These are phyloP conservation scores for Chelmon rostratus DNA, from an alignment of 2,797 vertebrate genomes.

Conservation along the genomic window DNA sequence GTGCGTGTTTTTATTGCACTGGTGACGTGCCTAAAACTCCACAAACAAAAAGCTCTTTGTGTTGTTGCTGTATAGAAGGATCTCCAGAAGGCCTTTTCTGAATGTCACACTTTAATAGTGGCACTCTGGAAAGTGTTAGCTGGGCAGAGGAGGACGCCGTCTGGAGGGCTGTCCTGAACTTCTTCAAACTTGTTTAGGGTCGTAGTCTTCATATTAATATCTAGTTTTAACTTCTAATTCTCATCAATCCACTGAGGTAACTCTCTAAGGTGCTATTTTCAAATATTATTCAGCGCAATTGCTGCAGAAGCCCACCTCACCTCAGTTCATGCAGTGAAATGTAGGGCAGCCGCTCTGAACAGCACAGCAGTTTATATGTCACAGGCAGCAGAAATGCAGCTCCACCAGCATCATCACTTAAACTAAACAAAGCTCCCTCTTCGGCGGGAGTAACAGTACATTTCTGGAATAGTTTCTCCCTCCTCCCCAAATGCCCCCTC, in stretches of 20 bases:
- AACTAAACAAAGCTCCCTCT: slow-evolving; percentile 78
- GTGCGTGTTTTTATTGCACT: slow-evolving; percentile 49
- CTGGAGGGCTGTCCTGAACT: background rate
- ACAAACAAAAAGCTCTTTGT: slow-evolving; percentile 72
- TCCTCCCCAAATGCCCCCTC: slow-evolving; percentile 61
- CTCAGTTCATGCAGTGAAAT: background rate
- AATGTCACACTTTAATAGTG: slow-evolving; percentile 46
- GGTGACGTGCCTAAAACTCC: slow-evolving; percentile 38
- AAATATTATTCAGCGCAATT: background rate
- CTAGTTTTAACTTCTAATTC: background rate
- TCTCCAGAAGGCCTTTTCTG: slow-evolving; percentile 53
- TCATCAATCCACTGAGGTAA: background rate
- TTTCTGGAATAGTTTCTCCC: slow-evolving; percentile 86
- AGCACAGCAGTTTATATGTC: slow-evolving; percentile 12
- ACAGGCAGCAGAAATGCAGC: slow-evolving; percentile 60
- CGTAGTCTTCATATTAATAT: background rate
- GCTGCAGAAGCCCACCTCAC: background rate
- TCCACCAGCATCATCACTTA: slow-evolving; percentile 49
- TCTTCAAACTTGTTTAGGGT: background rate
- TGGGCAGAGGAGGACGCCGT: background rate
- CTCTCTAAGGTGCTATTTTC: background rate
- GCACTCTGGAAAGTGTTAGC: slow-evolving; percentile 23
- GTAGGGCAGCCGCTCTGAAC: background rate
- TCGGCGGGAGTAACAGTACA: slow-evolving; percentile 72
- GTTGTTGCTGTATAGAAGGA: slow-evolving; percentile 46